Conservation (phyloP, 2,113 vertebrate species). For the Silurus asotus region DNA sequence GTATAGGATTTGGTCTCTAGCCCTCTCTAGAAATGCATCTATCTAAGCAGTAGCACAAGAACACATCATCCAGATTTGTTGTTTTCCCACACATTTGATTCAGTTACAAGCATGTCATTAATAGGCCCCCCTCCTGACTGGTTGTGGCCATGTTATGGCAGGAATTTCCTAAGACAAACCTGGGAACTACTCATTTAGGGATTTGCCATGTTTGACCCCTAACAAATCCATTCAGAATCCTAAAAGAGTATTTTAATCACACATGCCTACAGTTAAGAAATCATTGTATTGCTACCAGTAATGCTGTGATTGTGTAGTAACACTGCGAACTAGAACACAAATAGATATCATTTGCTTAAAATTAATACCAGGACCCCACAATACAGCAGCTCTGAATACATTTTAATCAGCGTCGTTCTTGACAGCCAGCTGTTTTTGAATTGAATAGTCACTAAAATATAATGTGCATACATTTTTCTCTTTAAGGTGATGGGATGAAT, state of each 20-base stretch:
- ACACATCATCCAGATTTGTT: background rate
- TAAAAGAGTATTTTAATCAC: background rate
- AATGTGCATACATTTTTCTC: slow-evolving; percentile 47
- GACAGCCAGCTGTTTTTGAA: background rate
- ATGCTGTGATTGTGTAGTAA: background rate
- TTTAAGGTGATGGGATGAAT: slow-evolving; percentile 95
- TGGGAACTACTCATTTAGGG: slow-evolving; percentile 11
- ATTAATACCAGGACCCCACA: background rate
- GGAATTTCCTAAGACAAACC: background rate
- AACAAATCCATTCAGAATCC: background rate
- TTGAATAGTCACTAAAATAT: background rate
- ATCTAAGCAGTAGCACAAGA: background rate
- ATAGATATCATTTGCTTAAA: background rate
- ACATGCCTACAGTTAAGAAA: too few species aligned
- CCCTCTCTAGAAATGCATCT: background rate
- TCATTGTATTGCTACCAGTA: background rate
- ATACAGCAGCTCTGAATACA: background rate
- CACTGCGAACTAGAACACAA: background rate
- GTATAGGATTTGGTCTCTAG: slow-evolving; percentile 32
- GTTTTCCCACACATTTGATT: slow-evolving; percentile 2
- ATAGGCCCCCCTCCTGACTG: too few species aligned
- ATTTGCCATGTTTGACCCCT: background rate
- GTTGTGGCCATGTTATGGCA: background rate
- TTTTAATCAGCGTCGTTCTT: background rate
- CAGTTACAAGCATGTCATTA: background rate